Evolutionary conservation across 2,113 vertebrate genomes (phyloP), one percentile per base, ranked within the genome.

Genomic region (Seriola dumerili): DNA sequence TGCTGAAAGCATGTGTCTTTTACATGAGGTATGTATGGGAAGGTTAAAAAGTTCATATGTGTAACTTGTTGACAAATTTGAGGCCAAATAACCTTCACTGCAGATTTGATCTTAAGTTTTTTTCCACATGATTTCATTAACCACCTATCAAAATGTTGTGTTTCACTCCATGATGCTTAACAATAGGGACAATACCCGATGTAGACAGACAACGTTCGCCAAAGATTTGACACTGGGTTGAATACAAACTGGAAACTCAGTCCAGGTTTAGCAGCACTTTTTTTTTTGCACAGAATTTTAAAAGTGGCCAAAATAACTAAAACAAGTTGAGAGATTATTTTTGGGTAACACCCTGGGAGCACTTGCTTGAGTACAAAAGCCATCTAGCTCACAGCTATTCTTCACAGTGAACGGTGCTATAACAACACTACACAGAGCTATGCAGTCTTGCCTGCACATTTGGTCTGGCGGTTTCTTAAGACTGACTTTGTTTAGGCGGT

Each of bases 401-500:
- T 89, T 85, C 76, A 85, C 85, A 81, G 85, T 76, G 64, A 90
- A 83, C 50, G 29, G 36, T 75, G 66, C 77, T 82, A 78, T 42
- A 88, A 87, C 77, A 90, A 86, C 85, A 86, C 78, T 79, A 82
- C 76, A 81, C 79, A 90, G 68, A 85, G 72, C 81, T 87, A 83
- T 84, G 86, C 70, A 75, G 83, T 74, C 74, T 63, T 84, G 82
- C 83, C 81, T 74, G 73, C 80, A 88, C 80, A 84, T 89, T 91
- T 87, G 74, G 83, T 87, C 93, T 91, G 76, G 90, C 85, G 87
- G 87, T 93, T 94, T 93, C 86, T 93, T 84, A 57, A 91, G 91
- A 94, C 76, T 91, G 92, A 95, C 90, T 94, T 93, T 95, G 94
- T 95, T 96, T 96, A 94, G 94, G 92, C 91, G 88, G 77, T 84